Percentiles rank a stretch among this genome's conserved stretches.
These are phyloP conservation scores for Leptothorax acervorum DNA, from an alignment of 2,888 invertebrate genomes.

Conservation along the genomic window DNA sequence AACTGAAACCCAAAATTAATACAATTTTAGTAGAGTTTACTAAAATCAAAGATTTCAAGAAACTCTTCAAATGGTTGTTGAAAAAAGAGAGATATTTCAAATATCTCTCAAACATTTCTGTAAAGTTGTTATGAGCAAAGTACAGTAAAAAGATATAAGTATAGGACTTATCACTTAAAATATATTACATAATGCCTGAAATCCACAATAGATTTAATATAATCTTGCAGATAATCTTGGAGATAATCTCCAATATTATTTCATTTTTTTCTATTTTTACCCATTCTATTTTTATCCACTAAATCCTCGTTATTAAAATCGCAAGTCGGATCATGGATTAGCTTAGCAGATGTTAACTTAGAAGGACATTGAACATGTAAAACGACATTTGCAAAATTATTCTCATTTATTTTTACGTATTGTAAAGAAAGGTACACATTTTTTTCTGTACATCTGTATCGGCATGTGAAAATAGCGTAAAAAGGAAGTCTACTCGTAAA, in stretches of 20 bases:
- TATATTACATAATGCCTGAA: background rate
- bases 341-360: background rate
- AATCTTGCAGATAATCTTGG: too few relatives aligned
- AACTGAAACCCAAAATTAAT: background rate
- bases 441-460: background rate
- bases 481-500: conserved; percentile 18
- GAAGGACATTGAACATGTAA: background rate
- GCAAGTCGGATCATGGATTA: background rate
- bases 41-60: background rate
- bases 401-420: background rate
- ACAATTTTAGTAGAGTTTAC: background rate
- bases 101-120: background rate
- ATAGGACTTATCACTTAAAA: background rate
- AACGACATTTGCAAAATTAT: background rate
- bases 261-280: background rate
- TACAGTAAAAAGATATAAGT: background rate
- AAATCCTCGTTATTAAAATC: background rate
- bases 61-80: background rate
- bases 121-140: background rate
- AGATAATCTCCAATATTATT: conserved; percentile 1
- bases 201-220: background rate
- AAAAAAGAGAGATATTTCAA: background rate
- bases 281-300: background rate
- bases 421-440: background rate
- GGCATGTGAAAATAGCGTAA: background rate